Evolutionary conservation across 2,113 vertebrate species (phyloP), one percentile per base, ranked within the genome.

Genomic region (Pelvicachromis taeniatus): DNA sequence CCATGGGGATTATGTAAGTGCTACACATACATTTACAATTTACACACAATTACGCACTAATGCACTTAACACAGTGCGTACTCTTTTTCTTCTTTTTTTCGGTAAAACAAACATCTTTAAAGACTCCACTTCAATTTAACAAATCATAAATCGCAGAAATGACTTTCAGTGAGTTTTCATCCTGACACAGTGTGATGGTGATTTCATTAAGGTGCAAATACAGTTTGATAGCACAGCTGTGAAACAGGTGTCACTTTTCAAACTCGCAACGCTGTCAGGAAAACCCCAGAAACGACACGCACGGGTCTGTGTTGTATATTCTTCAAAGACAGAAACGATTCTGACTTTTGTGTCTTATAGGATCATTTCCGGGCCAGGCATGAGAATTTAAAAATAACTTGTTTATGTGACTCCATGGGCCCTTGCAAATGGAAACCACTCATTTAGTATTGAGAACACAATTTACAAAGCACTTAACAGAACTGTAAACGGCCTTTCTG

Each of bases 381-480:
- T 70, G 42, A 85, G 42, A 80, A 88, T 93, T 88, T 92, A 93
- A 93, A 95, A 94, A 95, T 93, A 93, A 90, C 90, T 90, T 90
- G 91, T 88, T 92, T 93, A 93, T 84, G 93, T 91, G 91, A 92
- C 87, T 90, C 83, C 85, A 83, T 82, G 85, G 87, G 79, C 81
- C 68, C 16, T 82, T 8, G 53, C 88, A 94, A 94, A 95, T 94
- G 92, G 94, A 94, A 92, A 90, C 85, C 21, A 55, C 86, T 94
- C 85, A 88, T 94, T 93, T 91, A 84, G 82, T 87, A 90, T 89
- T 38, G 88, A 93, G 91, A 94, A 91, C 86, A 86, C 90, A 92
- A 93, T 94, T 94, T 92, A 95, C 91, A 94, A 95, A 94, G 93
- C 93, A 95, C 93, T 95, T 95, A 95, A 94, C 91, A 92, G 88